These are phyloP conservation scores for Thamnophis sirtalis DNA, from an alignment of 2,113 vertebrate genomes.

Conservation along the genomic window DNA sequence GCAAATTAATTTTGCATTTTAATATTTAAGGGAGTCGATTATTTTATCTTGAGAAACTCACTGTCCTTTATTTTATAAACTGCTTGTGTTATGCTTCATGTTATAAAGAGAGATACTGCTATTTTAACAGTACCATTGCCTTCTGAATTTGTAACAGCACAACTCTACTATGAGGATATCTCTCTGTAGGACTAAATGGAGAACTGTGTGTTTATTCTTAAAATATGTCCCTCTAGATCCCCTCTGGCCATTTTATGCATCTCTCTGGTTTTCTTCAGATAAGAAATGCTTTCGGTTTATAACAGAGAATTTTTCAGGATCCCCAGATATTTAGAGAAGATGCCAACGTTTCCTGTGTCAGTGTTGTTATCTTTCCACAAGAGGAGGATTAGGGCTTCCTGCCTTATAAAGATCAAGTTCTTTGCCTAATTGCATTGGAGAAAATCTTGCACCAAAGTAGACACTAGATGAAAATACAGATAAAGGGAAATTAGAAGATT, in stretches of 20 bases:
- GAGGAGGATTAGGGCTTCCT: neutral
- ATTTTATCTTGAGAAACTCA: neutral
- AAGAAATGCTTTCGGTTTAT: conserved; percentile 50
- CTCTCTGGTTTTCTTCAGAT: conserved; percentile 44
- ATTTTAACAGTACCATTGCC: neutral
- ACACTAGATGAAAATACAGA: neutral
- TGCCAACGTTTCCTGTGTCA: conserved; percentile 18
- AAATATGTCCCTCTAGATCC: conserved; percentile 36
- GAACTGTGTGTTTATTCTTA: conserved; percentile 24
- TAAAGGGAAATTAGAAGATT: neutral
- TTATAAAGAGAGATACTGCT: neutral
- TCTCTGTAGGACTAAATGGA: neutral
- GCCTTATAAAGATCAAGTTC: conserved; percentile 52
- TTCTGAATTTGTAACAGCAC: neutral
- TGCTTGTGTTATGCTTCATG: neutral
- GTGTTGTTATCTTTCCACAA: conserved; percentile 39
- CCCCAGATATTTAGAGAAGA: conserved; percentile 34
- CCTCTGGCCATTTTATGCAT: conserved; percentile 23
- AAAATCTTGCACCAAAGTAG: neutral
- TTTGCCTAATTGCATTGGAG: neutral
- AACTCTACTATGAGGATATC: neutral
- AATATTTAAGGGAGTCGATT: neutral
- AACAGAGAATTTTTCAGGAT: conserved; percentile 36
- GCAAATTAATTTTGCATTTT: neutral
- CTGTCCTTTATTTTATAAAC: neutral